Base-by-base conservation (phyloP, 2,113 vertebrate genomes). In the Chamaea fasciata region DNA sequence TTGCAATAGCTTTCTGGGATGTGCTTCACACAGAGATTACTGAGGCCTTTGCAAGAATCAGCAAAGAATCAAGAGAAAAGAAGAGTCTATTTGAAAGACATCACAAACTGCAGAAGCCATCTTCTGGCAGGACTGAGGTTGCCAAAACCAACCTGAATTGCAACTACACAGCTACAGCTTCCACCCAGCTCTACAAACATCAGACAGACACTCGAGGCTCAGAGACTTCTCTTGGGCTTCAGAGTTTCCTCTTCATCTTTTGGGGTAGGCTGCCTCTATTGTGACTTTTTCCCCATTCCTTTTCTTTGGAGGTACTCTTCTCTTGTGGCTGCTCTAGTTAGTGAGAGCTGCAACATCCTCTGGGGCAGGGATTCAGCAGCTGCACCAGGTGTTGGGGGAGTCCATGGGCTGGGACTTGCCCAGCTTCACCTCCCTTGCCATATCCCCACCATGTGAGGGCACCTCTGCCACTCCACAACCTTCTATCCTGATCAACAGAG, bases 291-390 rank as follows among this genome's bases (percentile, higher is more conserved):
- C 9, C 9, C 16, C 2, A 1, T 55, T 57, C 24, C 20, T 85
- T 71, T 76, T 53, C 39, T 33, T 79, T 35, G 31, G 35, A 89
- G 9, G 18, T 37, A 9, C 1, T 6, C 10, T 92, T 17, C 26
- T 44, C 9, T 67, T 1, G 2, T 47, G 42, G 16, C 31, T 47
- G 47, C n/a, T 14, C 24, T 53, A 37, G 28, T 15, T 2, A 1
- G 16, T 26, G 59, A 53, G 77, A 78, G 37, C 50, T 67, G 60
- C 83, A 59, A 26, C 24, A 17, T 35, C 14, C 18, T 4, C 42
- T 41, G 64, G 35, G 17, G 15, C 18, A 3, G 26, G 21, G 24
- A 53, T 2, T 0, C 0, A 0, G 11, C 8, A 30, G 28, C 52
- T 90, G n/a, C 20, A 31, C 1, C 2, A 69, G n/a, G 28, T 78